Evolutionary conservation across 2,797 vertebrate genomes (phyloP).

Genomic region (Echeneis naucrates): DNA sequence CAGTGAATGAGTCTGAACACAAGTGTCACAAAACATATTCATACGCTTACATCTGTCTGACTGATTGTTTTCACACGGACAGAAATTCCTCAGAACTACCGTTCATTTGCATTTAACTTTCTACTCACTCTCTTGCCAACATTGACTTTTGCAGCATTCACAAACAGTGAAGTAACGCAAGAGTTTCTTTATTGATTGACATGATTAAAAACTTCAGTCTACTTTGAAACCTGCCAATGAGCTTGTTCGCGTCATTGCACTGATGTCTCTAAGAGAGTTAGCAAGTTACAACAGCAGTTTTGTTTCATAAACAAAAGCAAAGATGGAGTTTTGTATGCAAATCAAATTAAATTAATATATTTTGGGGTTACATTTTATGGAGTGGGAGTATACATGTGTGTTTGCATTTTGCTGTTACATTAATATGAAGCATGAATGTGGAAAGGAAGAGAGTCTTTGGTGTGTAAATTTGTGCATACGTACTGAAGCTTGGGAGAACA

Average conservation of each 20-base stretch:
- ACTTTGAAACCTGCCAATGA: constrained; percentile 11
- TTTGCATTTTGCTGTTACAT: not conserved
- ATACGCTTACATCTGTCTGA: too few species aligned
- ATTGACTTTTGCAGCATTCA: constrained; percentile 6
- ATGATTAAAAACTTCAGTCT: constrained; percentile 12
- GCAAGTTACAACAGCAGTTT: not conserved
- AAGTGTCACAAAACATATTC: too few species aligned
- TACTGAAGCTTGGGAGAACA: constrained; percentile 33
- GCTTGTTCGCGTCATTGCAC: not conserved
- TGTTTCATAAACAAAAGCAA: constrained; percentile 9
- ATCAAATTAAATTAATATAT: constrained; percentile 5
- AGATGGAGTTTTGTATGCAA: constrained; percentile 15
- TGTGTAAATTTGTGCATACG: constrained; percentile 45
- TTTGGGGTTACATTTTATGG: constrained; percentile 15
- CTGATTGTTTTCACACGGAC: constrained; percentile 2
- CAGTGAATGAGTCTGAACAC: too few species aligned
- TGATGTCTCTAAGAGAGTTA: not conserved
- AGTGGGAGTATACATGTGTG: not conserved
- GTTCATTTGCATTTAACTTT: constrained; percentile 23
- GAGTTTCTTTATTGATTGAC: not conserved
- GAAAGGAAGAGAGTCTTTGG: constrained; percentile 33
- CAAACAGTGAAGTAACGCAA: constrained; percentile 10
- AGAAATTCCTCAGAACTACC: constrained; percentile 18
- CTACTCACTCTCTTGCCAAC: not conserved
- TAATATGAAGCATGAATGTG: constrained; percentile 18